Conservation (phyloP, 2,888 invertebrate genomes). For the Merodon equestris region DNA sequence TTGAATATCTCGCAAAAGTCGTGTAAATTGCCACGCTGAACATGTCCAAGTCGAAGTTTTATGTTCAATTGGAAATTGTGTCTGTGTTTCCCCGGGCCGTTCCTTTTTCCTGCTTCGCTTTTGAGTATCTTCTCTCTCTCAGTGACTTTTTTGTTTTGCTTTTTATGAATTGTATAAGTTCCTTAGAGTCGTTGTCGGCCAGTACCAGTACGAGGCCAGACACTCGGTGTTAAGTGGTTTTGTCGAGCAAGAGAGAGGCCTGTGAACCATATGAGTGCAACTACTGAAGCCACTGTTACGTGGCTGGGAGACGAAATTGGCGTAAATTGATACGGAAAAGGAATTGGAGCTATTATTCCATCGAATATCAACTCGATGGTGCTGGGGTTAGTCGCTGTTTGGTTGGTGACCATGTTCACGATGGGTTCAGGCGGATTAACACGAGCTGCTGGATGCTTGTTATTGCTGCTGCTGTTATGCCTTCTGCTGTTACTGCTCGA, state of each 20-base stretch:
- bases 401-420: slow-evolving; percentile 51
- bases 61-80: slow-evolving; percentile 63
- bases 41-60: slow-evolving; percentile 60
- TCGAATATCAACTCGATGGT: slow-evolving; percentile 38
- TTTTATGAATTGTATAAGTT: slow-evolving; percentile 25
- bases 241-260: slow-evolving; percentile 23
- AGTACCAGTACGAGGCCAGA: not conserved
- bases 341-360: slow-evolving; percentile 64
- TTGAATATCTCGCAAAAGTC: slow-evolving; percentile 65
- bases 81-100: slow-evolving; percentile 18
- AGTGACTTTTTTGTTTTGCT: not conserved
- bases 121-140: slow-evolving; percentile 12
- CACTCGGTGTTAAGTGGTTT: slow-evolving; percentile 45
- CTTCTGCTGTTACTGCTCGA: slow-evolving; percentile 61
- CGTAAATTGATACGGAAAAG: slow-evolving; percentile 67
- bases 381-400: no score
- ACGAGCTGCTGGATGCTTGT: slow-evolving; percentile 66
- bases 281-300: slow-evolving; percentile 31
- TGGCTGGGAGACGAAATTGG: slow-evolving; percentile 51
- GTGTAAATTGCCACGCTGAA: slow-evolving; percentile 56
- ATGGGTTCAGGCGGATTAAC: slow-evolving; percentile 66
- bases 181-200: slow-evolving; percentile 45
- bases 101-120: not conserved
- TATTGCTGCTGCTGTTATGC: slow-evolving; percentile 8
- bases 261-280: slow-evolving; percentile 36